Evolutionary conservation across 1,140 invertebrate species (phyloP), one percentile per base, ranked within the genome.

Genomic region (Drosophila repletoides): DNA sequence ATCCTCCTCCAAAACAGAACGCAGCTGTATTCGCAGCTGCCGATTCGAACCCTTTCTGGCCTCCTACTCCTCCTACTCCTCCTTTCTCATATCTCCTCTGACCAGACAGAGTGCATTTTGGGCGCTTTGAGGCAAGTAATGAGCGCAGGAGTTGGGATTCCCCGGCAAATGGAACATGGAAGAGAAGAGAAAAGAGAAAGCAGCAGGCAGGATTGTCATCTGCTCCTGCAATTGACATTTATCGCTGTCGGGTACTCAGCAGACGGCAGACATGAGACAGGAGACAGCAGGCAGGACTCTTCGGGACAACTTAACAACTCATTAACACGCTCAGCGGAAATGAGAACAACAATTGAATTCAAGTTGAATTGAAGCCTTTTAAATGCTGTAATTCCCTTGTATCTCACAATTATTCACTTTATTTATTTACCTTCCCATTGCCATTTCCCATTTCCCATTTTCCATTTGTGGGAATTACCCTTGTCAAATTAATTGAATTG

Each of bases 181-280:
- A 26, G 26, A 3, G n/a, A 29, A 41, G 6, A 9, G 28, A 15
- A 5, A 34, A 24, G 34, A 7, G n/a, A 29, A 22, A 14, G 24
- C 0, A n/a, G n/a, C n/a, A n/a, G n/a, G n/a, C 22, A 40, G 41
- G 69, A 43, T 56, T 46, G 31, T 48, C 34, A 4, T 46, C 58
- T 38, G 67, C 28, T 22, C 52, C 69, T 83, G 79, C 74, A 74
- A 74, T 83, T 83, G 79, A 83, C 79, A 77, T 83, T 83, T 84
- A 84, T 83, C 74, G 79, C 79, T 41, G 65, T 76, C 34, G 70
- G 46, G 65, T 60, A 70, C 61, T 66, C 48, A 60, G 24, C 22
- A 58, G 64, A 69, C 71, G n/a, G n/a, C n/a, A n/a, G n/a, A n/a
- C 64, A 58, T 74, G 33, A 6, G 26, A 41, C 22, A 22, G 40